Evolutionary conservation across 2,888 invertebrate species (phyloP).

Genomic region (Lithosia quadra): DNA sequence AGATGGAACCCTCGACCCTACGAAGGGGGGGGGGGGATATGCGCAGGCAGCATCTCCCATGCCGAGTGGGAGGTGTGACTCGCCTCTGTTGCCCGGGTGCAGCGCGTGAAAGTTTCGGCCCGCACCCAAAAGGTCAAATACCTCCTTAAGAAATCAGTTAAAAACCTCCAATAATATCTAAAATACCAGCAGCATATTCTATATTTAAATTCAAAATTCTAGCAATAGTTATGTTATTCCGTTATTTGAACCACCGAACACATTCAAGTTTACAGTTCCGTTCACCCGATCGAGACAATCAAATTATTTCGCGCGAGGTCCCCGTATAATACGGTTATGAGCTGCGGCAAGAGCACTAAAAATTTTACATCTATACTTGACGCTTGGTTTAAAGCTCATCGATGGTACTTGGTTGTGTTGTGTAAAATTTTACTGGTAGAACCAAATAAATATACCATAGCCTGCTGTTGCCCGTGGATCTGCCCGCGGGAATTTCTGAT

Average conservation of each 20-base stretch:
- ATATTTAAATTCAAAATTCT: not conserved
- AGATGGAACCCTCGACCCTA: too few relatives aligned
- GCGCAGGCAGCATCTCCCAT: too few relatives aligned
- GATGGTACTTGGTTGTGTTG: conserved; percentile 10
- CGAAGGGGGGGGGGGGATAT: too few relatives aligned
- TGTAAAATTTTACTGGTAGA: not conserved
- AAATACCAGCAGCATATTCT: not conserved
- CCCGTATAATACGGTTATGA: conserved; percentile 37
- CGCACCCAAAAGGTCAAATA: too few relatives aligned
- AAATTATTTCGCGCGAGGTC: conserved; percentile 48
- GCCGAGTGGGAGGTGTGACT: too few relatives aligned
- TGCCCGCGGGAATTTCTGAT: too few relatives aligned
- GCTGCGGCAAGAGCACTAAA: conserved; percentile 30
- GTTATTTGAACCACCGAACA: conserved; percentile 11
- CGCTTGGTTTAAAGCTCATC: conserved; percentile 28
- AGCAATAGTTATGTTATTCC: not conserved
- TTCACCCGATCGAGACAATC: conserved; percentile 47
- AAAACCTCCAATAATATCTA: not conserved
- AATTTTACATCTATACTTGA: conserved; percentile 35
- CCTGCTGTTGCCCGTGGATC: too few relatives aligned
- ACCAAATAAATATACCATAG: too few relatives aligned
- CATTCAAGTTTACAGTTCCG: conserved; percentile 31
- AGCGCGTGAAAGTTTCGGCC: too few relatives aligned
- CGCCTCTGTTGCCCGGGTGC: too few relatives aligned
- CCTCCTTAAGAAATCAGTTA: not conserved